These are phyloP conservation scores for Cercopithecus neglectus DNA, from an alignment of 2,797 vertebrate genomes.

Conservation along the genomic window DNA sequence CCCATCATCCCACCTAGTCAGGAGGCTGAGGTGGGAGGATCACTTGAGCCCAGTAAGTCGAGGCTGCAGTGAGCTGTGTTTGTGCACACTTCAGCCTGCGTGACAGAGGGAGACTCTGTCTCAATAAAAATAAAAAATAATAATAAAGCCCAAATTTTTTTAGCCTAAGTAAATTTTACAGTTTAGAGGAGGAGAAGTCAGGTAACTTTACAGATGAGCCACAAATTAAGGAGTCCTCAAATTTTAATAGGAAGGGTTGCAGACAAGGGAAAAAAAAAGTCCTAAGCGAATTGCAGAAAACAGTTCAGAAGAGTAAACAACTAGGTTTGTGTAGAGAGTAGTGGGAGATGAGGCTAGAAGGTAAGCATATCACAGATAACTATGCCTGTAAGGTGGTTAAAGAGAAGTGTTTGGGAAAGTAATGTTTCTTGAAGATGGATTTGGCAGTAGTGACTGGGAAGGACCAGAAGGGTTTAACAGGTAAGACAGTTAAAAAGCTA, in stretches of 20 bases:
- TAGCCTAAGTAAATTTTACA: neutral
- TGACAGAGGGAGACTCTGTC: neutral
- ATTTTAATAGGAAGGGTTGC: neutral
- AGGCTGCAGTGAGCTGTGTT: neutral
- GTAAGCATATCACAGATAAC: neutral
- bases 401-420: neutral
- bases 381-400: neutral
- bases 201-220: neutral
- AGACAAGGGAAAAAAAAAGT: neutral
- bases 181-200: neutral
- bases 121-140: neutral
- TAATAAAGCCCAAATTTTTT: neutral
- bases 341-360: neutral
- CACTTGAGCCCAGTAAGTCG: neutral
- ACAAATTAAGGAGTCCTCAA: neutral
- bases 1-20: neutral
- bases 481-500: neutral
- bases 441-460: neutral
- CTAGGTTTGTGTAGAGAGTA: neutral
- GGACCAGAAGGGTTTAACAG: neutral
- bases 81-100: neutral
- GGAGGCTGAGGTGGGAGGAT: neutral
- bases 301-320: neutral
- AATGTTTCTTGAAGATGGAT: neutral
- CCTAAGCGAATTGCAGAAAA: neutral